Conservation (phyloP, 1,140 invertebrate species). For the Amphibalanus amphitrite region DNA sequence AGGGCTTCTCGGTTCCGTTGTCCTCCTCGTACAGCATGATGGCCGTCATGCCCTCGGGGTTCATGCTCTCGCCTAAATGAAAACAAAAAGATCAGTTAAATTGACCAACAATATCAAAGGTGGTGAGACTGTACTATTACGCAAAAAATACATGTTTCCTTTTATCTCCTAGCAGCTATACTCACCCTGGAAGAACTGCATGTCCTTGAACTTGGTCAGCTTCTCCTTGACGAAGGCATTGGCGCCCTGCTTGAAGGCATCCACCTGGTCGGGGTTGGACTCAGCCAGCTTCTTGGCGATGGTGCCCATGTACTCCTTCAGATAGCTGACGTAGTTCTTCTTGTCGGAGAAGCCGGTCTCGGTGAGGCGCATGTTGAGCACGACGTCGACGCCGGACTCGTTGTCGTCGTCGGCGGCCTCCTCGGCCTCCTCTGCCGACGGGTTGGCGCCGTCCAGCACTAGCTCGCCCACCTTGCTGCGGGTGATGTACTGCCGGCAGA, state of each 20-base stretch:
- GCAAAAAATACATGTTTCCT: too few species aligned
- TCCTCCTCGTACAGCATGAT: conserved; percentile 84
- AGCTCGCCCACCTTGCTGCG: conserved; percentile 59
- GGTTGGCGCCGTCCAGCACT: conserved; percentile 66
- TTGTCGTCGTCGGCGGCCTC: conserved; percentile 39
- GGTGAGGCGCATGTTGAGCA: conserved; percentile 72
- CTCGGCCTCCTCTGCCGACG: conserved; percentile 67
- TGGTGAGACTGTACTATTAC: too few species aligned
- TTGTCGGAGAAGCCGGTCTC: conserved; percentile 48
- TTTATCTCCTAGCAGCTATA: too few species aligned
- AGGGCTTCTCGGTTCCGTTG: conserved; percentile 56
- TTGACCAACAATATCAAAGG: too few species aligned
- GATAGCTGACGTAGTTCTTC: conserved; percentile 63
- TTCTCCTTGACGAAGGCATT: conserved; percentile 92
- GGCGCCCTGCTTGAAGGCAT: conserved; percentile 70
- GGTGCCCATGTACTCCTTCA: conserved; percentile 96
- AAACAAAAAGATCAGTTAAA: conserved; percentile 16
- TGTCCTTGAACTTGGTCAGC: conserved; percentile 72
- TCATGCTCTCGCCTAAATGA: conserved; percentile 69
- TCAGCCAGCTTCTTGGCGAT: conserved; percentile 30
- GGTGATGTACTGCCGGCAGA: conserved; percentile 39
- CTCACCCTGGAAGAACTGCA: conserved; percentile 73
- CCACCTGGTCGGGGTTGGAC: not conserved
- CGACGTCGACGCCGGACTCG: conserved; percentile 75
- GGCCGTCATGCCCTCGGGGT: conserved; percentile 81